Percentiles rank a stretch among this genome's conserved stretches.
These are phyloP conservation scores for Otis tarda DNA, from an alignment of 2,113 vertebrate genomes.

Conservation along the genomic window DNA sequence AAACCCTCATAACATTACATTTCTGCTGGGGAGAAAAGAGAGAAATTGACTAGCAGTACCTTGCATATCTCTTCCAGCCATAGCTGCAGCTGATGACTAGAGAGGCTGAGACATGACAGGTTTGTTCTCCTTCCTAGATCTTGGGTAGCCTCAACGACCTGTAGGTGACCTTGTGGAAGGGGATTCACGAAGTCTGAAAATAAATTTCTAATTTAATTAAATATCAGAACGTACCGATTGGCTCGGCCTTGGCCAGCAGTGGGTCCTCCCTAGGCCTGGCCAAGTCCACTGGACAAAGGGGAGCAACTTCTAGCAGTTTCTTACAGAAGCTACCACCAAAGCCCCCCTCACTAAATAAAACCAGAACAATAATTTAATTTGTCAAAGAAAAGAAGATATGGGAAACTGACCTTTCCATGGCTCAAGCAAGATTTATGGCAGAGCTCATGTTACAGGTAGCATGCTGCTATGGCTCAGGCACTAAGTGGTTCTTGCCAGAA, in stretches of 20 bases:
- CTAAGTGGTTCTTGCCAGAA: not conserved
- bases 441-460: not conserved
- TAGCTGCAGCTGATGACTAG: not conserved
- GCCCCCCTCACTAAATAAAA: too few relatives aligned
- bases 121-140: not conserved
- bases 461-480: not conserved
- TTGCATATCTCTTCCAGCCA: not conserved
- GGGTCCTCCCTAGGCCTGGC: too few relatives aligned
- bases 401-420: not conserved
- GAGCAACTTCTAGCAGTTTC: too few relatives aligned
- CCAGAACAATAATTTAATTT: not conserved
- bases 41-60: not conserved
- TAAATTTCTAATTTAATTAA: not conserved
- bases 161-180: not conserved
- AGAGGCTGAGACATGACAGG: not conserved
- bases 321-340: too few relatives aligned
- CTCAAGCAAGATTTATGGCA: not conserved
- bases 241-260: too few relatives aligned
- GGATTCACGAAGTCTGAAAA: not conserved
- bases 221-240: not conserved
- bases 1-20: rapidly evolving
- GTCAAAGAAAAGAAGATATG: not conserved
- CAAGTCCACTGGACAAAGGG: too few relatives aligned
- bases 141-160: not conserved
- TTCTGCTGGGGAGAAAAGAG: not conserved